Evolutionary conservation across 2,888 invertebrate species (phyloP).

Genomic region (Cataglyphis cursor): DNA sequence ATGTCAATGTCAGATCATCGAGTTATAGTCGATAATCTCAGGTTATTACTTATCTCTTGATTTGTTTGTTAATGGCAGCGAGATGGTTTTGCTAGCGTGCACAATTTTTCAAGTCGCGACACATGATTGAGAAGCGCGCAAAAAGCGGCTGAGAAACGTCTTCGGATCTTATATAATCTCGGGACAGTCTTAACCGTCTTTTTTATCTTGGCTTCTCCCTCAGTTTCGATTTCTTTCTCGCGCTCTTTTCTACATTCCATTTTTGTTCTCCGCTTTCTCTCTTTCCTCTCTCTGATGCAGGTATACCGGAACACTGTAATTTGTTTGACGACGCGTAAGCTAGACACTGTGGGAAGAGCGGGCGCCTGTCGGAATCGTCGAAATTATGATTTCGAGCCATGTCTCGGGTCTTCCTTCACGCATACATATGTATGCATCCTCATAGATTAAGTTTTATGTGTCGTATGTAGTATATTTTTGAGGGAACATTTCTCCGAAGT

Average conservation of each 20-base stretch:
- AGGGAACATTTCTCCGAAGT: conserved; percentile 72
- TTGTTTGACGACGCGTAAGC: conserved; percentile 76
- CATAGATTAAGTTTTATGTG: conserved; percentile 25
- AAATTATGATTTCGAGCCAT: conserved; percentile 70
- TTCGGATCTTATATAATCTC: conserved; percentile 29
- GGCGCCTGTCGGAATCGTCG: conserved; percentile 59
- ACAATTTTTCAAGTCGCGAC: conserved; percentile 25
- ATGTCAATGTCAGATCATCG: conserved; percentile 10
- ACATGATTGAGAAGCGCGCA: conserved; percentile 31
- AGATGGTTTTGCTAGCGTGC: conserved; percentile 8
- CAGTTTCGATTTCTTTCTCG: conserved; percentile 14
- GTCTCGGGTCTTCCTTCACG: conserved; percentile 32
- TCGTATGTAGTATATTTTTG: neutral
- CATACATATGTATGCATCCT: conserved; percentile 6
- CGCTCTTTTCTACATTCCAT: conserved; percentile 26
- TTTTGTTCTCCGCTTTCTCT: conserved; percentile 4
- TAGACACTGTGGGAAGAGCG: conserved; percentile 75
- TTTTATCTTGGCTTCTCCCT: neutral
- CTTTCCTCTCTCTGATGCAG: conserved; percentile 55
- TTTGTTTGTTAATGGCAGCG: conserved; percentile 33
- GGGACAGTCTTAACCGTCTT: conserved; percentile 5
- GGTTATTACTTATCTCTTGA: neutral
- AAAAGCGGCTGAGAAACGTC: conserved; percentile 15
- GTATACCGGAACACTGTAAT: conserved; percentile 76
- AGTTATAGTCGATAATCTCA: conserved; percentile 28